A percentile compares a stretch with the other conserved stretches of the same genome.
These are phyloP conservation scores for Oxyruncus cristatus DNA, from an alignment of 2,113 vertebrate species.

Conservation along the genomic window DNA sequence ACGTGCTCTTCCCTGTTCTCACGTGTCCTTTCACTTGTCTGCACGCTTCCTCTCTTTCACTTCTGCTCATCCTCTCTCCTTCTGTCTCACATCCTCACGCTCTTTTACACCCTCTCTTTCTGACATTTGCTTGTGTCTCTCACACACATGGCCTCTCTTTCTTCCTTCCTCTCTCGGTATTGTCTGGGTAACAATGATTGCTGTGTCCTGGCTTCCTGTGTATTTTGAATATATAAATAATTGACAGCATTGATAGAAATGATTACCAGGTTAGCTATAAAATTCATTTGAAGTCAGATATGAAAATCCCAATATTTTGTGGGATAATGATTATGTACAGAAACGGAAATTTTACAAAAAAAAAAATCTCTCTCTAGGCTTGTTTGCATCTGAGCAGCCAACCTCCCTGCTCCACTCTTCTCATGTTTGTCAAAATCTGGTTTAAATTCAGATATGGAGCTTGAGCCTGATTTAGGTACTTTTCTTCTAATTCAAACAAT, in stretches of 20 bases:
- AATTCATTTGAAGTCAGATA: not conserved
- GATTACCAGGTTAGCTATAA: not conserved
- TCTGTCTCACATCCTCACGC: rapidly evolving
- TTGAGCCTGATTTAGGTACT: not conserved
- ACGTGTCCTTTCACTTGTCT: rapidly evolving
- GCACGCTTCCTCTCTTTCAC: not conserved
- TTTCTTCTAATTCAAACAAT: not conserved
- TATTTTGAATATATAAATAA: not conserved
- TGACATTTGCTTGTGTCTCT: not conserved
- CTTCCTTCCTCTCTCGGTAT: not conserved
- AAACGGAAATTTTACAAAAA: not conserved
- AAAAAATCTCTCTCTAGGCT: not conserved
- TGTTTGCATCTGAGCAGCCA: not conserved
- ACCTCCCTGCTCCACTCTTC: not conserved
- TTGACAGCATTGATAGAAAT: not conserved
- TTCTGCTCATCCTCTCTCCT: not conserved
- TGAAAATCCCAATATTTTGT: not conserved
- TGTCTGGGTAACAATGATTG: not conserved
- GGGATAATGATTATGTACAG: not conserved
- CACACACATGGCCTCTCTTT: not conserved
- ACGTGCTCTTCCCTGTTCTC: not conserved
- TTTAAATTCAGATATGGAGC: not conserved
- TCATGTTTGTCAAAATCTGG: not conserved
- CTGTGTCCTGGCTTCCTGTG: not conserved
- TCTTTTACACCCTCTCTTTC: not conserved